phyloP scores from a whole-genome alignment of 1,140 invertebrate genomes.

The Vanessa tameamea region DNA sequence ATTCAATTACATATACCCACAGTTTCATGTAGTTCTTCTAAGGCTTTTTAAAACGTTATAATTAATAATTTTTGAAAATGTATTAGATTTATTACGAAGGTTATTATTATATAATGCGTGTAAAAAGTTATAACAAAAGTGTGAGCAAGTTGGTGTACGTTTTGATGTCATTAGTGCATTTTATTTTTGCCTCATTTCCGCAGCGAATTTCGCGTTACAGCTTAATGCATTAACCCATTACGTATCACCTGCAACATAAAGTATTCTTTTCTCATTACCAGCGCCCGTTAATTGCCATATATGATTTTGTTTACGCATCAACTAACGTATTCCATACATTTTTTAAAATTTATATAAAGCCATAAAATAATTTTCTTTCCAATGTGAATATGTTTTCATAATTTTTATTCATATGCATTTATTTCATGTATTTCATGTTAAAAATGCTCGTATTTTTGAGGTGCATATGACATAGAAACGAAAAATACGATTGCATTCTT shows the following conservation, averaged over 20 bases:
- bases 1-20: too few relatives aligned
- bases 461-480: neutral
- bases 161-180: conserved; percentile 51
- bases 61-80: neutral
- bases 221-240: conserved; percentile 73
- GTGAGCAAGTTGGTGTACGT: neutral
- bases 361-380: too few relatives aligned
- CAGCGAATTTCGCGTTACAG: conserved; percentile 43
- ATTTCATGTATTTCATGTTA: too few relatives aligned
- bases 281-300: conserved; percentile 30
- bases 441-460: neutral
- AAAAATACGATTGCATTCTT: conserved; percentile 18
- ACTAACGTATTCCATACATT: neutral
- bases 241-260: conserved; percentile 56
- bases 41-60: too few relatives aligned
- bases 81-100: neutral
- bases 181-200: conserved; percentile 56
- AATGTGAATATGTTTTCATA: too few relatives aligned
- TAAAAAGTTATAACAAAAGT: neutral
- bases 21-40: too few relatives aligned
- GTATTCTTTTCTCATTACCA: conserved; percentile 48
- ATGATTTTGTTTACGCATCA: neutral
- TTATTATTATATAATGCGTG: neutral
- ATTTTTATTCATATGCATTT: too few relatives aligned
- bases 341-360: too few relatives aligned